Conservation (phyloP, 2,797 vertebrate species). For the Neosalanx taihuensis region DNA sequence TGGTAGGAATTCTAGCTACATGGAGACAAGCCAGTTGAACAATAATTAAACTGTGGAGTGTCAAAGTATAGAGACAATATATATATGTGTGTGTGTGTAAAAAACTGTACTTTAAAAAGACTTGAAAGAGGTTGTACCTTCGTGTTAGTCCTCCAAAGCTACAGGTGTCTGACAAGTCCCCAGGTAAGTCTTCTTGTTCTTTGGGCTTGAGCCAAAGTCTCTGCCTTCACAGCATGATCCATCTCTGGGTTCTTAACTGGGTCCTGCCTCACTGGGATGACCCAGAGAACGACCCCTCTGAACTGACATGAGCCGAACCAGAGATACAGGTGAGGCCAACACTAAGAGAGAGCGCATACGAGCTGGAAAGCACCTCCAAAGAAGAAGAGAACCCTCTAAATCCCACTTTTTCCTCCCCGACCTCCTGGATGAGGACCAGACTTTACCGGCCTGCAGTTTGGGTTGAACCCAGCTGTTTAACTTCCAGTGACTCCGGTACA, state of each 20-base stretch:
- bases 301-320: not conserved
- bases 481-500: constrained; percentile 31
- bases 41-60: no score
- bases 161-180: not conserved
- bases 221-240: constrained; percentile 4
- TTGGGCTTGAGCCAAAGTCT: constrained; percentile 3
- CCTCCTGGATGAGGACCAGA: constrained; percentile 1
- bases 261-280: not conserved
- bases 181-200: not conserved
- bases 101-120: not conserved
- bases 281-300: not conserved
- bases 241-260: not conserved
- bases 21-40: no score
- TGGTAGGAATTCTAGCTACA: not conserved
- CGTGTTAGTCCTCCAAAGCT: constrained; percentile 6
- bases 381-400: no score
- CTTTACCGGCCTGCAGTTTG: not conserved
- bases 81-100: not conserved
- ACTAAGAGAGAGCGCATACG: not conserved
- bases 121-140: not conserved
- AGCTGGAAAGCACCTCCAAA: no score
- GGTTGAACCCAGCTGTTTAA: constrained; percentile 16
- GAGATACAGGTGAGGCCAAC: no score
- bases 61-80: not conserved
- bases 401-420: not conserved